phyloP scores from a whole-genome alignment of 2,797 vertebrate genomes.

The Dicrostonyx torquatus region DNA sequence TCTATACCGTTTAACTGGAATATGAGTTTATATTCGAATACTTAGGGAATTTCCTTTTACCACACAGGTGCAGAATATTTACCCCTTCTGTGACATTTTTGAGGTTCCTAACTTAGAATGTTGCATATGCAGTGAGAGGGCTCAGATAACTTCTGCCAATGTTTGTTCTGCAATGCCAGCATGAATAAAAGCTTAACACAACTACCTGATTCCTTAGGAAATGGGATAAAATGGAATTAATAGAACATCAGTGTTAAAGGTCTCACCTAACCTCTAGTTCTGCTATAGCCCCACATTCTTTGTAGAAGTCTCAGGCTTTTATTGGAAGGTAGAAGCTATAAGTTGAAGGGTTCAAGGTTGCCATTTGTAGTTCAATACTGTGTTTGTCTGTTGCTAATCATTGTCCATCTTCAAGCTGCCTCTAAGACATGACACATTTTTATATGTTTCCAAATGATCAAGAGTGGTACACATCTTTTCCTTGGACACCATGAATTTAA shows the following conservation, averaged over 20 bases:
- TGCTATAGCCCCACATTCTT: background rate
- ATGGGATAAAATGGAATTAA: background rate
- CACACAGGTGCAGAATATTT: background rate
- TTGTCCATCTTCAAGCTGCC: rapidly evolving
- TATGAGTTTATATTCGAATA: background rate
- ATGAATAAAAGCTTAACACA: background rate
- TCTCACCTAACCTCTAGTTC: background rate
- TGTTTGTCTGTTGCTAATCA: rapidly evolving
- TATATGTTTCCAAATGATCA: background rate
- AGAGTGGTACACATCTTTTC: background rate
- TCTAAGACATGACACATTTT: background rate
- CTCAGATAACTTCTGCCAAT: background rate
- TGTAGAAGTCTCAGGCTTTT: background rate
- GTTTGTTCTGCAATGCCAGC: background rate
- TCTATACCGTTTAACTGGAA: background rate
- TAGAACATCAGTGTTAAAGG: background rate
- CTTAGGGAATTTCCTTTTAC: background rate
- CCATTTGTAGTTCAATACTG: rapidly evolving
- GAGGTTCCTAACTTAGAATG: background rate
- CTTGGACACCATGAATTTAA: background rate
- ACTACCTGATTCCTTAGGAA: background rate
- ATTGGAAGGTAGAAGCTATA: background rate
- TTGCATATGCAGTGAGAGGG: background rate
- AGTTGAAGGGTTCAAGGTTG: rapidly evolving
- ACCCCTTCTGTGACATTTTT: background rate